Conservation (phyloP, 1,140 invertebrate species). For the Agrypnia vestita region DNA sequence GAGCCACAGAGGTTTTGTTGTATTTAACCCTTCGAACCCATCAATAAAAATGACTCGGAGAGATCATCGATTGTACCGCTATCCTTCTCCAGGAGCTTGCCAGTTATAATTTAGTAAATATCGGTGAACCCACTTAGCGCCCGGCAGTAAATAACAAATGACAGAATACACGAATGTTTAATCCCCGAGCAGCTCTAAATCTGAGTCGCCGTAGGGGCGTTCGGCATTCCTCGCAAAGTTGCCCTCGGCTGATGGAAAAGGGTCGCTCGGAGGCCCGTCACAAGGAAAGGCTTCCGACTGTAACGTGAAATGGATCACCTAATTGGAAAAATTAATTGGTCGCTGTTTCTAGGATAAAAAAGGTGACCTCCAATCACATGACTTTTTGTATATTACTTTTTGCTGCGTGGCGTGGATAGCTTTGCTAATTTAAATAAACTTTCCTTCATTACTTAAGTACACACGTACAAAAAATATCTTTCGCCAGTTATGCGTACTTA, state of each 20-base stretch:
- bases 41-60: too few relatives aligned
- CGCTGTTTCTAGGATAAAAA: not conserved
- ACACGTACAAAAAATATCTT: too few relatives aligned
- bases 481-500: too few relatives aligned
- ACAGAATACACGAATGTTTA: conserved; percentile 5
- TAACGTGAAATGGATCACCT: not conserved
- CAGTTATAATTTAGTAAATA: conserved; percentile 22
- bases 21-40: too few relatives aligned
- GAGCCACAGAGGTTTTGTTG: too few relatives aligned
- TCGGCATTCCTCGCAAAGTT: conserved; percentile 10
- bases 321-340: conserved; percentile 27
- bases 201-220: not conserved
- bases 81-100: not conserved
- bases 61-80: not conserved
- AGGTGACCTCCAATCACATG: too few relatives aligned
- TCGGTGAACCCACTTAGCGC: not conserved
- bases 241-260: conserved; percentile 10
- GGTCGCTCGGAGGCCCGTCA: conserved; percentile 4
- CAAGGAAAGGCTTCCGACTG: not conserved
- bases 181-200: not conserved
- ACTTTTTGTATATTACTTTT: too few relatives aligned
- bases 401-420: too few relatives aligned
- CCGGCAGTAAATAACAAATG: conserved; percentile 14
- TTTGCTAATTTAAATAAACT: too few relatives aligned
- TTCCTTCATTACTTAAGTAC: too few relatives aligned